phyloP scores from a whole-genome alignment of 92 coral and sea anemone species.

The Porites evermanni region DNA sequence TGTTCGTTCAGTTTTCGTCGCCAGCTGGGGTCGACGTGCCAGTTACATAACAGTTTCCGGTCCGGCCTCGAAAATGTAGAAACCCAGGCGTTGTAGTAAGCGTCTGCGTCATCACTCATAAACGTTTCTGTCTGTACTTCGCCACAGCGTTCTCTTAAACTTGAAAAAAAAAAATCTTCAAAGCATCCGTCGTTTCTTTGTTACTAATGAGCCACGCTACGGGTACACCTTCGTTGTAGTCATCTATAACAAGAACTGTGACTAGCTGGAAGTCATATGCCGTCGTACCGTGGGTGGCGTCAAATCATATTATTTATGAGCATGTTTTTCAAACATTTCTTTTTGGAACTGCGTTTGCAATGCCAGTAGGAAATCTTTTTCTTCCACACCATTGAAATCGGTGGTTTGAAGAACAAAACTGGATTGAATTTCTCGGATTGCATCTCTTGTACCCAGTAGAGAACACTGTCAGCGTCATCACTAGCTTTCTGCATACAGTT shows the following conservation, averaged over 20 bases:
- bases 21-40: slow-evolving; percentile 55
- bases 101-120: slow-evolving; percentile 55
- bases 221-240: slow-evolving; percentile 16
- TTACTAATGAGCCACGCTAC: slow-evolving; percentile 28
- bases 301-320: slow-evolving; percentile 25
- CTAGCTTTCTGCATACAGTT: slow-evolving; percentile 20
- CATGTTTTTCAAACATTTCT: slow-evolving; percentile 35
- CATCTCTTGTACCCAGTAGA: slow-evolving; percentile 24
- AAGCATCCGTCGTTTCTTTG: slow-evolving; percentile 5
- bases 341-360: slow-evolving; percentile 54
- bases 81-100: slow-evolving; percentile 53
- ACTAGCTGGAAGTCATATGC: background rate
- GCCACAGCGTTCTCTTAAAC: slow-evolving; percentile 50
- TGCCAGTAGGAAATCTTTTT: slow-evolving; percentile 40
- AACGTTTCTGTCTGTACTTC: slow-evolving; percentile 18
- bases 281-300: slow-evolving; percentile 1
- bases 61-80: slow-evolving; percentile 44
- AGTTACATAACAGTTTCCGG: slow-evolving; percentile 54
- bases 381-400: background rate
- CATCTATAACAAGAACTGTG: slow-evolving; percentile 12
- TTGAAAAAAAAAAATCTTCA: slow-evolving; percentile 39
- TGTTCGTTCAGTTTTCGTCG: slow-evolving; percentile 35
- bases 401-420: slow-evolving; percentile 34
- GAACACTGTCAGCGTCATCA: slow-evolving; percentile 33
- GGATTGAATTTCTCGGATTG: slow-evolving; percentile 21